Evolutionary conservation across 2,888 invertebrate species (phyloP).

Genomic region (Lepidonotus clava): DNA sequence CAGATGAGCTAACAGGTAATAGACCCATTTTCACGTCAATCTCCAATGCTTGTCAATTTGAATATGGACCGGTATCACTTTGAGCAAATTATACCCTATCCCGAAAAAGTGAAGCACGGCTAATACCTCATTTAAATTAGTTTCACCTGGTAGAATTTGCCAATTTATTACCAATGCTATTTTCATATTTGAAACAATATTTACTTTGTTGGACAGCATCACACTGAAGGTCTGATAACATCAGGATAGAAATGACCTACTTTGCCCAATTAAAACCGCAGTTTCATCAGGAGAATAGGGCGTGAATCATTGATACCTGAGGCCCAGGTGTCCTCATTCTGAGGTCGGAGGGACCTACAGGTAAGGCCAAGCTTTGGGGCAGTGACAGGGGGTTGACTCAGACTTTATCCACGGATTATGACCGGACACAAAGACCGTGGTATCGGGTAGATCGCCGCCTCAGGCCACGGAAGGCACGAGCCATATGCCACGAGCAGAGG

Average conservation of each 20-base stretch:
- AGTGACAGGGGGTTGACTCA: neutral
- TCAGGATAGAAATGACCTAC: neutral
- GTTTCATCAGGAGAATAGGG: neutral
- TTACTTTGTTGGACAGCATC: neutral
- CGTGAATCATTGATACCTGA: neutral
- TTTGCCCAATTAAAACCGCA: neutral
- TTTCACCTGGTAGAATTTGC: no score
- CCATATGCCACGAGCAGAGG: constrained; percentile 14
- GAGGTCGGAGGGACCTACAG: neutral
- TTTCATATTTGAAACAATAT: no score
- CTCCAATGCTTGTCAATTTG: neutral
- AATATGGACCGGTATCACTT: no score
- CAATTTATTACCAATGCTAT: neutral
- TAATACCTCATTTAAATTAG: no score
- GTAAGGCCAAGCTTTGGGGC: neutral
- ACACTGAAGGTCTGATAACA: neutral
- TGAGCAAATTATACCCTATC: no score
- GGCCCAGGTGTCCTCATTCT: neutral
- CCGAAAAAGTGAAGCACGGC: no score
- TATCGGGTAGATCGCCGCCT: constrained; percentile 12
- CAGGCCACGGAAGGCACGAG: no score
- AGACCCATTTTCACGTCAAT: neutral
- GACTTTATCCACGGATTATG: neutral
- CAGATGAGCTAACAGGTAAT: neutral
- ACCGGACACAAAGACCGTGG: neutral